These are phyloP conservation scores for Argentina silus DNA, from an alignment of 2,797 vertebrate species.

Conservation along the genomic window DNA sequence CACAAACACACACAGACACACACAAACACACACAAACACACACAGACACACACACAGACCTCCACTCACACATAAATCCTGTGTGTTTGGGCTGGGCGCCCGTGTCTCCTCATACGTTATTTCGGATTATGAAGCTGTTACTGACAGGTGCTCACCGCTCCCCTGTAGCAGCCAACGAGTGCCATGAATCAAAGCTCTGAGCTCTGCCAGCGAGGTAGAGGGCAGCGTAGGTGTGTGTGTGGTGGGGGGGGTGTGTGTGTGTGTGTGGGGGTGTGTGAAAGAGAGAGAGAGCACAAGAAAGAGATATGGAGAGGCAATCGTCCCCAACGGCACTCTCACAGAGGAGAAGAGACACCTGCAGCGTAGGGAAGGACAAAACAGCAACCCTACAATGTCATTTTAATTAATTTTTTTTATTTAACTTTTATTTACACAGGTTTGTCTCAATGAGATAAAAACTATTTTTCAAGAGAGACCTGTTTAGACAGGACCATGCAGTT, in stretches of 20 bases:
- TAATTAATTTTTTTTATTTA: no score
- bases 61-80: not conserved
- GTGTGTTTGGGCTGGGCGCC: conserved; percentile 14
- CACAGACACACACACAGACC: not conserved
- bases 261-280: not conserved
- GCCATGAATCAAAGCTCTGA: conserved; percentile 8
- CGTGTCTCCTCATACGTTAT: conserved; percentile 10
- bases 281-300: conserved; percentile 6
- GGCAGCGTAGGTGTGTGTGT: conserved; percentile 7
- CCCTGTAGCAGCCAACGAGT: not conserved
- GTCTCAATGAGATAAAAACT: no score
- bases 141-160: conserved; percentile 13
- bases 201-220: conserved; percentile 1
- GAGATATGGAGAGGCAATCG: conserved; percentile 4
- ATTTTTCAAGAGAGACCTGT: no score
- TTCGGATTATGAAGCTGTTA: conserved; percentile 28
- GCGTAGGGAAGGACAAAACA: no score
- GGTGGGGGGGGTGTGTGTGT: not conserved
- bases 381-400: no score
- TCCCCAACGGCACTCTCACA: conserved; percentile 11
- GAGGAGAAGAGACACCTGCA: conserved; percentile 1
- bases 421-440: no score
- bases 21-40: conserved; percentile 1
- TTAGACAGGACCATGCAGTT: no score
- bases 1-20: not conserved